phyloP scores from a whole-genome alignment of 1,140 invertebrate genomes.

The Holotrichia oblita region DNA sequence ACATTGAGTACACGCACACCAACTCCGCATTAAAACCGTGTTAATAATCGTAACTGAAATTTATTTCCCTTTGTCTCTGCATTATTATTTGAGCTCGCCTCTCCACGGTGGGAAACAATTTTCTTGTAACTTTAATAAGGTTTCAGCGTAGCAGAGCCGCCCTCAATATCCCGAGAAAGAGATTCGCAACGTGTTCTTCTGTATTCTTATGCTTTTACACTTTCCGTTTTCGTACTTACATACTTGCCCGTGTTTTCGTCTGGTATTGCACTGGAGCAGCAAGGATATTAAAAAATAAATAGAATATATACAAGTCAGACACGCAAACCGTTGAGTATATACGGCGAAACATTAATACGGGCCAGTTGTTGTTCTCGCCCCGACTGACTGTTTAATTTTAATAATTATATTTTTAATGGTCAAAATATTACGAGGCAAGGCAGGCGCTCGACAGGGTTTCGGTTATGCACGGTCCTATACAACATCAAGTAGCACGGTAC shows the following conservation, averaged over 20 bases:
- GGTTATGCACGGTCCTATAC: neutral
- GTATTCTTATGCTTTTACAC: neutral
- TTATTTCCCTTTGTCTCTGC: neutral
- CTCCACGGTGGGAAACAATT: neutral
- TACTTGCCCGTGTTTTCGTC: neutral
- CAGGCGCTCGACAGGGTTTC: neutral
- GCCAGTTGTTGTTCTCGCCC: neutral
- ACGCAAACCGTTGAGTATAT: neutral
- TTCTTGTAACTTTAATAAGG: neutral
- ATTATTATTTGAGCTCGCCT: neutral
- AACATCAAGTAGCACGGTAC: neutral
- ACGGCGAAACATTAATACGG: too few species aligned
- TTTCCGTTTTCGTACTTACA: neutral
- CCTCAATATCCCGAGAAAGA: neutral
- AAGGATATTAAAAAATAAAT: neutral
- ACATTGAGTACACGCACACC: neutral
- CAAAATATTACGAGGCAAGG: neutral
- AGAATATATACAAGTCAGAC: neutral
- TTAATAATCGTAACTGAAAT: slow-evolving; percentile 18
- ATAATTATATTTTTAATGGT: neutral
- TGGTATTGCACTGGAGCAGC: neutral
- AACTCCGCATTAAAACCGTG: slow-evolving; percentile 4
- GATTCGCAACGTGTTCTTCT: neutral
- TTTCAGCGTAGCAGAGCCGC: neutral
- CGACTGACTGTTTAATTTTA: neutral